Evolutionary conservation across 2,888 invertebrate genomes (phyloP).

Genomic region (Philereme transversata): DNA sequence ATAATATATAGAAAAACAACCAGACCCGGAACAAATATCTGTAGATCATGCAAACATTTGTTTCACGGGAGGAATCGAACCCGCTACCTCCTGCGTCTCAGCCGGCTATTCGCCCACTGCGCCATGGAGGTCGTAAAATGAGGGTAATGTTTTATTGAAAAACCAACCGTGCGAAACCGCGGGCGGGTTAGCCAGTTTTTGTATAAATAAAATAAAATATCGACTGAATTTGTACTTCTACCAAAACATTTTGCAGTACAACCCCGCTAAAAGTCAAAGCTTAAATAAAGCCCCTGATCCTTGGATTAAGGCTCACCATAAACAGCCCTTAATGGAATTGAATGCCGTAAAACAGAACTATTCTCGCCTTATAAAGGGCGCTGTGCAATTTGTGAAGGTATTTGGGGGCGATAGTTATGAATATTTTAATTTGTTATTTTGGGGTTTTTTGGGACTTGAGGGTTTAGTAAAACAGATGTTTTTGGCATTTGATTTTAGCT

Average conservation of each 20-base stretch:
- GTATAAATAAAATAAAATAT: too few relatives aligned
- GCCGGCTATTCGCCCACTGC: too few relatives aligned
- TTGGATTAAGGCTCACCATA: constrained; percentile 56
- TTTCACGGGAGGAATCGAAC: too few relatives aligned
- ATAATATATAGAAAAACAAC: too few relatives aligned
- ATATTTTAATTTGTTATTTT: constrained; percentile 36
- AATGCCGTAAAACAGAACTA: constrained; percentile 65
- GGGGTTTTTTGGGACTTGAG: constrained; percentile 1
- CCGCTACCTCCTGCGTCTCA: too few relatives aligned
- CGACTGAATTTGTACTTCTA: not conserved
- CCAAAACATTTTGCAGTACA: constrained; percentile 20
- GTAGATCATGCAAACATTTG: too few relatives aligned
- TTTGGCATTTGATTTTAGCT: not conserved
- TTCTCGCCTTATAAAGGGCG: constrained; percentile 33
- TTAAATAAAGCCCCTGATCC: constrained; percentile 31
- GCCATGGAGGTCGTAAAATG: too few relatives aligned
- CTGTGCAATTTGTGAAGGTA: constrained; percentile 41
- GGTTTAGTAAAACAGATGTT: constrained; percentile 4
- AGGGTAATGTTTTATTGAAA: too few relatives aligned
- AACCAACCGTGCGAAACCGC: too few relatives aligned
- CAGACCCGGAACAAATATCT: too few relatives aligned
- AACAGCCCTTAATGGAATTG: constrained; percentile 69
- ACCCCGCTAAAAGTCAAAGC: constrained; percentile 33
- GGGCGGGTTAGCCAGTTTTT: too few relatives aligned
- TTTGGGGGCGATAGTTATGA: constrained; percentile 37